Conservation (phyloP, 2,888 invertebrate species). For the Hesperia comma region DNA sequence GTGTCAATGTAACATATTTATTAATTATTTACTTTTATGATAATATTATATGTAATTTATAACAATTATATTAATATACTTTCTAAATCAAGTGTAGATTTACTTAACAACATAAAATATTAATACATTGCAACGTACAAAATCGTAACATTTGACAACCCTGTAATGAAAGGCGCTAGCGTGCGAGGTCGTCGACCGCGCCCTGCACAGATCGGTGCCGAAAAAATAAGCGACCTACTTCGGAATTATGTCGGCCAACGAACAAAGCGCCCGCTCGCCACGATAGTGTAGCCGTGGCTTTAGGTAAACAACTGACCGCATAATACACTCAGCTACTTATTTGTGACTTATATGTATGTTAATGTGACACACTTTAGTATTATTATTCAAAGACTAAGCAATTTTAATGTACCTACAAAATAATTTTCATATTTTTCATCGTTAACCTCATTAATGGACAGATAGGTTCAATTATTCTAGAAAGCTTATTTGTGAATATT, state of each 20-base stretch:
- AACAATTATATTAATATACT: too few species aligned
- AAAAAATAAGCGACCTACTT: slow-evolving; percentile 81
- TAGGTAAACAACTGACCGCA: slow-evolving; percentile 34
- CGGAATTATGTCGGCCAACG: slow-evolving; percentile 74
- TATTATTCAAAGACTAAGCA: slow-evolving; percentile 19
- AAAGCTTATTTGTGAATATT: too few species aligned
- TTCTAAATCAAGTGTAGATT: too few species aligned
- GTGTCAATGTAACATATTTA: too few species aligned
- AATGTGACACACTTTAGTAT: background rate
- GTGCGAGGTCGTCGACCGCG: slow-evolving; percentile 62
- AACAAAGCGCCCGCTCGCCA: slow-evolving; percentile 40
- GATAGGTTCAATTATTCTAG: too few species aligned
- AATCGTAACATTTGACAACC: slow-evolving; percentile 14
- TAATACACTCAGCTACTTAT: background rate
- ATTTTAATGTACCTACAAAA: background rate
- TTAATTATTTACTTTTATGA: too few species aligned
- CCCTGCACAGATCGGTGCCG: slow-evolving; percentile 77
- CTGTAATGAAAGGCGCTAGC: slow-evolving; percentile 41
- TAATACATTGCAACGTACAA: too few species aligned
- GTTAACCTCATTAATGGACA: too few species aligned
- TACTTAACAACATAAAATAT: background rate
- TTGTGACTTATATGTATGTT: background rate
- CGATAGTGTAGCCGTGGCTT: slow-evolving; percentile 21
- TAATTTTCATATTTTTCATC: background rate
- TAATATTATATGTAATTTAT: too few species aligned